Percentiles rank a stretch among this genome's conserved stretches.
Evolutionary conservation across 2,113 vertebrate genomes (phyloP).

Genomic region (Ramphastos sulfuratus): DNA sequence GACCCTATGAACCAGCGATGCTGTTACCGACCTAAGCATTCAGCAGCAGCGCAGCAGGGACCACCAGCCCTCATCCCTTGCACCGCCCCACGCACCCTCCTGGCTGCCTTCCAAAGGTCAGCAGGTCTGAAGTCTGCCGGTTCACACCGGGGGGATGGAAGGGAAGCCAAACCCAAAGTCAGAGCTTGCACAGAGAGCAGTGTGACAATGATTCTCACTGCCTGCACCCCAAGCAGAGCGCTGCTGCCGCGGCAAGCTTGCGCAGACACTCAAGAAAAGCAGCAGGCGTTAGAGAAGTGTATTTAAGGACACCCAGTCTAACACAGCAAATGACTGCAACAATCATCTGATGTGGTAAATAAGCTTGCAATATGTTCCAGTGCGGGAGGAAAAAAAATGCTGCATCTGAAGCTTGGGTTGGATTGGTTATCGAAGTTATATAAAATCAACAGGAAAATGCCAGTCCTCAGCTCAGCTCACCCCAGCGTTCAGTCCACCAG

Average conservation of each 20-base stretch:
- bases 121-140: not conserved
- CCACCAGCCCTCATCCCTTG: not conserved
- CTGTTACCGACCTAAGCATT: not conserved
- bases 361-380: not conserved
- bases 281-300: not conserved
- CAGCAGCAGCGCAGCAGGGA: accelerated
- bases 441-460: not conserved
- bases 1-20: not conserved
- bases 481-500: not conserved
- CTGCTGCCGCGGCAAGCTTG: not conserved
- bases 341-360: not conserved
- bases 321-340: not conserved
- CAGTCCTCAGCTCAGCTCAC: not conserved
- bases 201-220: not conserved
- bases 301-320: not conserved
- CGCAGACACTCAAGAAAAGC: not conserved
- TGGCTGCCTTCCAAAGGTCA: not conserved
- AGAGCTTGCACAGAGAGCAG: not conserved
- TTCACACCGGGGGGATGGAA: not conserved
- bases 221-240: not conserved
- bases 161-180: not conserved
- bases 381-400: not conserved
- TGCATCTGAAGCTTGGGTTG: not conserved
- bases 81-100: accelerated
- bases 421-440: not conserved